A percentile compares a stretch with the other conserved stretches of the same genome.
These are phyloP conservation scores for Microplitis manilae DNA, from an alignment of 2,888 invertebrate species.

Conservation along the genomic window DNA sequence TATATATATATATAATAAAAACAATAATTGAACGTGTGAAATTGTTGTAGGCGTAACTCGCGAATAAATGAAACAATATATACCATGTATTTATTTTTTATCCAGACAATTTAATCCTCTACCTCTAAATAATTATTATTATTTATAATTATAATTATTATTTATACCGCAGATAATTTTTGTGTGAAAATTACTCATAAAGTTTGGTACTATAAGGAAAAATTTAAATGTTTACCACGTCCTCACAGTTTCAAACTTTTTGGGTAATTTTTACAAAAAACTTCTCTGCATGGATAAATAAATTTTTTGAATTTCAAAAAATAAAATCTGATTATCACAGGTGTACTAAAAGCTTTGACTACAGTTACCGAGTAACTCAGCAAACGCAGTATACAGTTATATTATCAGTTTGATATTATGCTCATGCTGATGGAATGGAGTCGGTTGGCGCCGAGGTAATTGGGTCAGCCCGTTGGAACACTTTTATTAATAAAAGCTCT, in stretches of 20 bases:
- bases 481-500: slow-evolving; percentile 41
- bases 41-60: background rate
- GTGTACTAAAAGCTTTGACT: slow-evolving; percentile 55
- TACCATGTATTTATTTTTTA: background rate
- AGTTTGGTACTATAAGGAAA: too few species aligned
- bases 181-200: too few species aligned
- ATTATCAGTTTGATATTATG: background rate
- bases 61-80: background rate
- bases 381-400: slow-evolving; percentile 40
- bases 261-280: too few species aligned
- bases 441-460: slow-evolving; percentile 43
- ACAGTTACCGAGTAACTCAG: slow-evolving; percentile 60
- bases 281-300: too few species aligned
- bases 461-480: slow-evolving; percentile 53
- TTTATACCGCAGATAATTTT: too few species aligned
- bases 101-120: background rate
- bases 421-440: background rate
- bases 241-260: too few species aligned
- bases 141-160: too few species aligned
- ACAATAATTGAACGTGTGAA: background rate
- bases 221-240: too few species aligned
- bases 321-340: slow-evolving; percentile 37
- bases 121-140: background rate
- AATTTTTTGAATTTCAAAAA: slow-evolving; percentile 4
- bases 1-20: slow-evolving; percentile 12